phyloP scores from a whole-genome alignment of 2,113 vertebrate genomes.

The Terrapene triunguis region DNA sequence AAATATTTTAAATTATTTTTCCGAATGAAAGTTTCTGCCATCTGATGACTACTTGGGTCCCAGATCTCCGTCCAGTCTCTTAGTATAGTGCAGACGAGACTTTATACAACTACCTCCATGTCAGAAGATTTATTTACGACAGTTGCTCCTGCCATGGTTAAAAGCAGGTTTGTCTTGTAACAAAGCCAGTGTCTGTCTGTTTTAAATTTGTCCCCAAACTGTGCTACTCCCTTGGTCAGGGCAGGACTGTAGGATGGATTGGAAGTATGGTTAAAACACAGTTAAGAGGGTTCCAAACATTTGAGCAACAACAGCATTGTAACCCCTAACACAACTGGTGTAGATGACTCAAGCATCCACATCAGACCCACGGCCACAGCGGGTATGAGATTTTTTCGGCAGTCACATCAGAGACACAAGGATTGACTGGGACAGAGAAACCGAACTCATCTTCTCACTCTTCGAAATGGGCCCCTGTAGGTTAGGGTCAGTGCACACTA shows the following conservation, averaged over 20 bases:
- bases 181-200: neutral
- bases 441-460: neutral
- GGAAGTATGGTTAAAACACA: neutral
- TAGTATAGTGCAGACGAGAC: neutral
- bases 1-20: neutral
- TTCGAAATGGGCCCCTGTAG: accelerated
- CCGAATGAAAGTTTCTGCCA: neutral
- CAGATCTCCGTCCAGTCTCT: neutral
- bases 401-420: neutral
- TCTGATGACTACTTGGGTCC: neutral
- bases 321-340: accelerated
- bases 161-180: neutral
- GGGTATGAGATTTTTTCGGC: accelerated
- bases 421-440: accelerated
- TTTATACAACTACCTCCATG: neutral
- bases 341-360: too few species aligned
- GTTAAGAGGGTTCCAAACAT: accelerated
- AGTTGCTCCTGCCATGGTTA: neutral
- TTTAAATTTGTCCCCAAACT: neutral
- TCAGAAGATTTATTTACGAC: neutral
- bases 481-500: accelerated
- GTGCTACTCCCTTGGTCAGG: accelerated
- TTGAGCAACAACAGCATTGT: accelerated
- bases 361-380: accelerated
- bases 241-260: accelerated